Conservation (phyloP, 35 echinoderm and acorn worm species). For the Chiridota heheva region DNA sequence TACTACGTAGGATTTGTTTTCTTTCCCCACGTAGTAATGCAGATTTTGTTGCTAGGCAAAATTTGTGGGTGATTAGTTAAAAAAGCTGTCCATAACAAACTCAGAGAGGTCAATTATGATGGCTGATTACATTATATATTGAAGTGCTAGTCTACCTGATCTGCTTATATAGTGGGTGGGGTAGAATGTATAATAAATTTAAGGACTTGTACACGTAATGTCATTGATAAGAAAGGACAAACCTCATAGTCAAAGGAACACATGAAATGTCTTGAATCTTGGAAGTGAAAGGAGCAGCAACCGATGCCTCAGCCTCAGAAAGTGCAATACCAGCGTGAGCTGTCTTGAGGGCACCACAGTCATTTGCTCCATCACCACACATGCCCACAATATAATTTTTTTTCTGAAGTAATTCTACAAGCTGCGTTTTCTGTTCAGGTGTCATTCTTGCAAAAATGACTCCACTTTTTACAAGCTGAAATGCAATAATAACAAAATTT, state of each 20-base stretch:
- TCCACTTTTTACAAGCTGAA: constrained; percentile 53
- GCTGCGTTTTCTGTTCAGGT: constrained; percentile 65
- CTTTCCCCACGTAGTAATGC: too few relatives aligned
- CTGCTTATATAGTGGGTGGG: too few relatives aligned
- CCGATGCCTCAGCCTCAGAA: constrained; percentile 85
- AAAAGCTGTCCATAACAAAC: too few relatives aligned
- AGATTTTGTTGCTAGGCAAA: too few relatives aligned
- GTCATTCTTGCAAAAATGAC: constrained; percentile 81
- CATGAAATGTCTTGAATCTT: constrained; percentile 81
- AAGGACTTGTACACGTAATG: too few relatives aligned
- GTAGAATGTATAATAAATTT: too few relatives aligned
- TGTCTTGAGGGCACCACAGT: constrained; percentile 87
- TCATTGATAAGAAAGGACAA: too few relatives aligned
- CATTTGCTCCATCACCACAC: constrained; percentile 97
- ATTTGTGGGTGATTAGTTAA: too few relatives aligned
- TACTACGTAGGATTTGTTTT: too few relatives aligned
- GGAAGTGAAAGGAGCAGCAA: constrained; percentile 91
- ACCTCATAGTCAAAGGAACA: constrained; percentile 78
- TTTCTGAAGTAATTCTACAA: constrained; percentile 58
- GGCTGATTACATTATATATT: too few relatives aligned
- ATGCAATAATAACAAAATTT: not conserved
- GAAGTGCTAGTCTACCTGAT: too few relatives aligned
- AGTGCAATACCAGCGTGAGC: constrained; percentile 84
- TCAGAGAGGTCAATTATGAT: too few relatives aligned
- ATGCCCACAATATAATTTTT: constrained; percentile 61